Conservation (phyloP, 2,888 invertebrate genomes). For the Piscicola geometra region DNA sequence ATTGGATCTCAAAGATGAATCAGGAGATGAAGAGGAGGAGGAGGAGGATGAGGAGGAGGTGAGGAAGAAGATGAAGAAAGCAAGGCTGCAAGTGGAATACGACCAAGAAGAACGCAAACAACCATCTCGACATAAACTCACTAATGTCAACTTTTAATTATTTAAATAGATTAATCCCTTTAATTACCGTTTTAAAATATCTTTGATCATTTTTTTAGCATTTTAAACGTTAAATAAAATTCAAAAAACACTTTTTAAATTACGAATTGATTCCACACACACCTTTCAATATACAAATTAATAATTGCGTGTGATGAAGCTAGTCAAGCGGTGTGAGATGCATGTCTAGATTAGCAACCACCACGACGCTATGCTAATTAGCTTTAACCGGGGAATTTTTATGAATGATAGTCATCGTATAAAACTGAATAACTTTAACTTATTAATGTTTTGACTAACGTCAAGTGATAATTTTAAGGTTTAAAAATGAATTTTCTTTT, state of each 20-base stretch:
- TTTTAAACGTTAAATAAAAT: neutral
- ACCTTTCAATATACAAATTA: too few species aligned
- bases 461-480: too few species aligned
- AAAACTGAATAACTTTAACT: too few species aligned
- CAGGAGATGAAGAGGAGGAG: constrained; percentile 23
- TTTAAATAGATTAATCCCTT: neutral
- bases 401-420: too few species aligned
- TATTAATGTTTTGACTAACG: too few species aligned
- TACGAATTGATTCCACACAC: constrained; percentile 6
- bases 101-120: constrained; percentile 4
- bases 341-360: too few species aligned
- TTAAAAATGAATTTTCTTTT: too few species aligned
- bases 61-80: constrained; percentile 8
- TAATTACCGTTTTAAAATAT: neutral
- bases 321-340: too few species aligned
- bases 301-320: too few species aligned
- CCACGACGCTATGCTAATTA: too few species aligned
- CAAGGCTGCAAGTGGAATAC: constrained; percentile 3
- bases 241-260: neutral
- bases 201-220: too few species aligned
- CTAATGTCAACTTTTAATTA: constrained; percentile 6
- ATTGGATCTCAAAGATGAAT: neutral
- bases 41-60: constrained; percentile 32
- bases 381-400: too few species aligned
- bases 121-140: neutral